phyloP scores from a whole-genome alignment of 2,888 invertebrate species.

The Disparrhopalites patrizii region DNA sequence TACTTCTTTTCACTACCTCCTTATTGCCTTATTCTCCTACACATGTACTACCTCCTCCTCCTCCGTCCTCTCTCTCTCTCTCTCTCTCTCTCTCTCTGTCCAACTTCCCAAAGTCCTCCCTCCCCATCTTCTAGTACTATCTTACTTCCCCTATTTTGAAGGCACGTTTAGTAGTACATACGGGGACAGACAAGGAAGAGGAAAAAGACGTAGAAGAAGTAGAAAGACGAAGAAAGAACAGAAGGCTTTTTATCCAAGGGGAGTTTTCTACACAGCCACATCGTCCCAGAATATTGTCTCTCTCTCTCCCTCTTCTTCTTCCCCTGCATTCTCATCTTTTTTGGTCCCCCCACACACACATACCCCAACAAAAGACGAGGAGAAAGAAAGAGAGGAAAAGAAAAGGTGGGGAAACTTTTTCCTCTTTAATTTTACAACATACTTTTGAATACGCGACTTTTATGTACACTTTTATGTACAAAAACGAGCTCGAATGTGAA shows the following conservation, averaged over 20 bases:
- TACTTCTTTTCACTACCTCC: slow-evolving; percentile 28
- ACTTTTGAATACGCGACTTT: not conserved
- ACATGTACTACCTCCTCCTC: too few relatives aligned
- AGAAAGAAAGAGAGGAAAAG: slow-evolving; percentile 2
- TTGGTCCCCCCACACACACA: not conserved
- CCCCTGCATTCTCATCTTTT: slow-evolving; percentile 3
- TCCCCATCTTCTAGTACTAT: slow-evolving; percentile 26
- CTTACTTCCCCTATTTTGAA: slow-evolving; percentile 14
- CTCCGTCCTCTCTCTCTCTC: slow-evolving; percentile 26
- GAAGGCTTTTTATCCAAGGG: slow-evolving; percentile 25
- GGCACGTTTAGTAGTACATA: slow-evolving; percentile 21
- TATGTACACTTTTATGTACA: not conserved
- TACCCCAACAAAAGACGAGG: not conserved
- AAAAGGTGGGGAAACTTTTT: slow-evolving; percentile 25
- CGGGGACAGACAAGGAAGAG: slow-evolving; percentile 27
- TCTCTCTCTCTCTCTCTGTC: slow-evolving; percentile 23
- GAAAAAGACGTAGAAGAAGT: slow-evolving; percentile 28
- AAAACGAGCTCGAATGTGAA: not conserved
- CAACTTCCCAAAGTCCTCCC: too few relatives aligned
- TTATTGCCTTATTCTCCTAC: too few relatives aligned
- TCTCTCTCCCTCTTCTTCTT: too few relatives aligned
- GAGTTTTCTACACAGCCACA: slow-evolving; percentile 13
- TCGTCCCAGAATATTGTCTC: slow-evolving; percentile 14
- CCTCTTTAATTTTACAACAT: slow-evolving; percentile 17
- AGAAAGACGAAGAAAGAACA: not conserved